Percentiles rank a stretch among this genome's conserved stretches.
Evolutionary conservation across 1,140 invertebrate species (phyloP).

Genomic region (Philotrypesis tridentata): DNA sequence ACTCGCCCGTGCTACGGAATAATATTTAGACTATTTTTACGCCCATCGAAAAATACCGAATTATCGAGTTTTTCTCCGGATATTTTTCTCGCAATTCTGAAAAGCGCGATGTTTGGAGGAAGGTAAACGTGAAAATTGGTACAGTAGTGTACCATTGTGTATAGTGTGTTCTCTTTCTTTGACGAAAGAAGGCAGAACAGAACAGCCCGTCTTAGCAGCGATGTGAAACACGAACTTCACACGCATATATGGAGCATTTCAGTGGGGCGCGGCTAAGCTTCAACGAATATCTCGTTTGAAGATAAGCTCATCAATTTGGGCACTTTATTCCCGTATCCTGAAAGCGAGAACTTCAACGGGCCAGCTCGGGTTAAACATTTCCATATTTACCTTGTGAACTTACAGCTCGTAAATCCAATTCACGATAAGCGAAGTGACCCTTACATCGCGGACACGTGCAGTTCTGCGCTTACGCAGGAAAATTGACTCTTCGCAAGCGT

Average conservation of each 20-base stretch:
- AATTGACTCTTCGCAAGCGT: background rate
- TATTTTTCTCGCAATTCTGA: background rate
- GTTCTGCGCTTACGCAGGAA: no score
- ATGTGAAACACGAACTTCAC: conserved; percentile 7
- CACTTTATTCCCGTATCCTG: conserved; percentile 34
- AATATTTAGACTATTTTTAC: background rate
- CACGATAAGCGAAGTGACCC: no score
- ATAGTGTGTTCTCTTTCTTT: background rate
- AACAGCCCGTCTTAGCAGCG: background rate
- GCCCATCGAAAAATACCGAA: background rate
- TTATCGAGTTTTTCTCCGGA: background rate
- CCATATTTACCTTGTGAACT: background rate
- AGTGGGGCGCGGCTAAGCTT: conserved; percentile 24
- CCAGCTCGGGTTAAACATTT: conserved; percentile 33
- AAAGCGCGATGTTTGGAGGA: background rate
- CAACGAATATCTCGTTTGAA: conserved; percentile 44
- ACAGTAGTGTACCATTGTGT: background rate
- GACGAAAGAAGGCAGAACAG: background rate
- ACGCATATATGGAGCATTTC: conserved; percentile 12
- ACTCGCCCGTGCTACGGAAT: no score
- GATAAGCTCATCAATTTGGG: conserved; percentile 40
- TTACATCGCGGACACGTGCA: no score
- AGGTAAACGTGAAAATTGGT: background rate
- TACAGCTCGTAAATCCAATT: background rate
- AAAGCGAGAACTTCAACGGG: conserved; percentile 46